phyloP scores from a whole-genome alignment of 1,140 invertebrate species.

The Bombus huntii region DNA sequence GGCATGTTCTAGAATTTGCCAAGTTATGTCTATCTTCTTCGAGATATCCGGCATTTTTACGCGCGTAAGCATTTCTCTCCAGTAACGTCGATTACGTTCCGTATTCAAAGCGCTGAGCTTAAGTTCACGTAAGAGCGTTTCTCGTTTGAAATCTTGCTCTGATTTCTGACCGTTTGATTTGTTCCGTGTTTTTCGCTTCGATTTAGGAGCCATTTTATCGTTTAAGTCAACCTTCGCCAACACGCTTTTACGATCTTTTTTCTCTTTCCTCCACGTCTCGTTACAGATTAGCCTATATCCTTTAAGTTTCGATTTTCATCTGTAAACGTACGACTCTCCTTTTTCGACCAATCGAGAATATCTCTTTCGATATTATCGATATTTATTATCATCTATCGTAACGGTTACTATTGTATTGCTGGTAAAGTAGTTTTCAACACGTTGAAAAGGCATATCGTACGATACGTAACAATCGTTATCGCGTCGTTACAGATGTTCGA shows the following conservation, averaged over 20 bases:
- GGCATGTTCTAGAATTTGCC: slow-evolving; percentile 74
- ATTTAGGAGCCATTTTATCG: slow-evolving; percentile 8
- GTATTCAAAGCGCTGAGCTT: slow-evolving; percentile 61
- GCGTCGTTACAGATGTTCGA: too few species aligned
- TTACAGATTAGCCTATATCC: neutral
- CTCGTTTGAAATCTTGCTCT: slow-evolving; percentile 45
- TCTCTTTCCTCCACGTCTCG: neutral
- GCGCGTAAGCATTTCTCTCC: slow-evolving; percentile 70
- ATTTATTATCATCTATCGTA: neutral
- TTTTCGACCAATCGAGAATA: neutral
- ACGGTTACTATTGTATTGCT: too few species aligned
- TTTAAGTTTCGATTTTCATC: neutral
- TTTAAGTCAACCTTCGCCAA: neutral
- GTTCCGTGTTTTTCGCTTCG: neutral
- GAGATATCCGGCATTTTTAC: slow-evolving; percentile 69
- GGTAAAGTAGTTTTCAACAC: too few species aligned
- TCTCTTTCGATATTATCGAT: neutral
- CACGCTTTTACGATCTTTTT: neutral
- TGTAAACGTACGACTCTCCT: neutral
- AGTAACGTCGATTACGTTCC: slow-evolving; percentile 53
- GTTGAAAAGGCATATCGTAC: too few species aligned
- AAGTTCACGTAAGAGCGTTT: slow-evolving; percentile 68
- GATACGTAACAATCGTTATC: too few species aligned
- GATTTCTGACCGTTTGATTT: neutral
- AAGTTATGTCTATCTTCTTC: slow-evolving; percentile 66